Evolutionary conservation across 37 sponge, comb jelly and placozoan species (phyloP), one percentile per base, ranked within the genome.

Genomic region (Lycopodina hypogea): DNA sequence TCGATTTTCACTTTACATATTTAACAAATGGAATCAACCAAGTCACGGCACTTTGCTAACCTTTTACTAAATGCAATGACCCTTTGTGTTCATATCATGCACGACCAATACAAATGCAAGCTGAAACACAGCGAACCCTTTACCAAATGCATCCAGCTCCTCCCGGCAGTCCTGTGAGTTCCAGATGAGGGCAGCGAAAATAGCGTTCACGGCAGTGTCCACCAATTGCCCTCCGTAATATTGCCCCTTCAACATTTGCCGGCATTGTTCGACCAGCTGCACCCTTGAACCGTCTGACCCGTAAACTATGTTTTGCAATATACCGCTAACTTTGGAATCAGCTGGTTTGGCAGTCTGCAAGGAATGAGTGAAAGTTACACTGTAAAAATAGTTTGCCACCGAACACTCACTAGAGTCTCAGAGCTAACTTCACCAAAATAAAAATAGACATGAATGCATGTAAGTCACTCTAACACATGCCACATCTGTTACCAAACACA

Each of bases 141-240:
- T n/a, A 83, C 85, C 72, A 34, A 59, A 75, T 21, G 58, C 56
- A 28, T 62, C n/a, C 23, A 93, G 81, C 75, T 94, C 86, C 48
- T 93, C 92, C 41, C 93, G 42, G 70, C 94, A 39, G 9, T 89
- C 87, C 69, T 92, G 95, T 1, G 87, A 84, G 88, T 96, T 94
- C 95, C 97, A 96, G 11, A 94, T 73, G 61, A 96, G 85, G 19
- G 95, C 89, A 22, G 94, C 97, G 89, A 96, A 96, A 19, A 87
- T 82, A 23, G 97, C 89, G 66, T 71, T 75, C 12, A 96, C 87
- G 1, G 97, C 94, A 41, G 71, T 58, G 67, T 96, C 90, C 34
- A 94, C 91, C 55, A 76, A 67, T n/a, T 58, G 56, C 0, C 93
- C 95, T 21, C 97, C 97, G 56, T 90, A 90, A 30, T 77, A 78